phyloP scores from a whole-genome alignment of 2,888 invertebrate genomes.

The Aspidiotus rigidus region DNA sequence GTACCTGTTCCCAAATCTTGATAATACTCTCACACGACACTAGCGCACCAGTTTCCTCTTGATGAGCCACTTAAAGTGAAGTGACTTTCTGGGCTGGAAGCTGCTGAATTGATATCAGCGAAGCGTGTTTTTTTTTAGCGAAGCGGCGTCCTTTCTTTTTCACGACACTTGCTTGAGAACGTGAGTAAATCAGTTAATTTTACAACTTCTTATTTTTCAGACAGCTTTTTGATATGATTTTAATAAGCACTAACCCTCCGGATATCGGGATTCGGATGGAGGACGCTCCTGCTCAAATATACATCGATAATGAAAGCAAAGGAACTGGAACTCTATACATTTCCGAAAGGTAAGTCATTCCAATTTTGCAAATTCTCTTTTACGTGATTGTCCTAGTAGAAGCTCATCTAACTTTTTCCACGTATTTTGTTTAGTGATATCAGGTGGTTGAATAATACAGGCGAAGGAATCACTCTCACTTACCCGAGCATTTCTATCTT shows the following conservation, averaged over 20 bases:
- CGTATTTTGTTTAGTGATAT: conserved; percentile 7
- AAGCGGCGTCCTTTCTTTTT: too few species aligned
- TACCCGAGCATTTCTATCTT: conserved; percentile 23
- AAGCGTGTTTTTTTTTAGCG: too few species aligned
- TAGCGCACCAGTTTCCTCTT: too few species aligned
- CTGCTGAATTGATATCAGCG: too few species aligned
- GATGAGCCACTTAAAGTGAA: too few species aligned
- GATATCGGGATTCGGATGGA: conserved; percentile 7
- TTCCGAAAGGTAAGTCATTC: conserved; percentile 13
- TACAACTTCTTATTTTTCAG: too few species aligned
- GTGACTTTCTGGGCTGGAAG: too few species aligned
- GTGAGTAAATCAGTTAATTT: too few species aligned
- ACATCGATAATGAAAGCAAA: conserved; percentile 11
- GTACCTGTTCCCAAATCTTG: too few species aligned
- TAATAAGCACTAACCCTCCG: not conserved
- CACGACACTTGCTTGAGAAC: too few species aligned
- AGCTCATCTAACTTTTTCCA: too few species aligned
- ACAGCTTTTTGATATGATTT: not conserved
- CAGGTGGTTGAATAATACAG: conserved; percentile 5
- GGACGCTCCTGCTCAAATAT: conserved; percentile 7
- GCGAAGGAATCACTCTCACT: conserved; percentile 7
- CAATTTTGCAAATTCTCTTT: not conserved
- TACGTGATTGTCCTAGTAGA: not conserved
- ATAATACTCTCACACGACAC: too few species aligned
- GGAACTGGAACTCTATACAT: conserved; percentile 11